Evolutionary conservation across 2,113 vertebrate genomes (phyloP).

Genomic region (Bufo bufo): DNA sequence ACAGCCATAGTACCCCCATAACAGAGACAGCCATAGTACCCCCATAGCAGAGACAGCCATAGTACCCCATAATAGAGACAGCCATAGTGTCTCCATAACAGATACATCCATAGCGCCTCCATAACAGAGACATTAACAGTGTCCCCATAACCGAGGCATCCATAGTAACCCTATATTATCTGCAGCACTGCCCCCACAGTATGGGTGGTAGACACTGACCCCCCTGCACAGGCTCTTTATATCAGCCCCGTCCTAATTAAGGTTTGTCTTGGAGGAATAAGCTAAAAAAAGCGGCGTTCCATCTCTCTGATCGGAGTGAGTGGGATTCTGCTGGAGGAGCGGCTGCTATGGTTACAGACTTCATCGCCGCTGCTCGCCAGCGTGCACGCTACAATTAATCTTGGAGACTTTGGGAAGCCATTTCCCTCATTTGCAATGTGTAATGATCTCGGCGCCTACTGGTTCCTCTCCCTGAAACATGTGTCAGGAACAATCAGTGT

Average conservation of each 20-base stretch:
- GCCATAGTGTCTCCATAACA: too few relatives aligned
- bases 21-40: too few relatives aligned
- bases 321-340: conserved; percentile 31
- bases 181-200: not conserved
- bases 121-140: too few relatives aligned
- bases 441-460: conserved; percentile 29
- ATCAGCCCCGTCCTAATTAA: conserved; percentile 21
- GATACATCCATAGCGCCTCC: too few relatives aligned
- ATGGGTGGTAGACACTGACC: not conserved
- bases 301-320: conserved; percentile 31
- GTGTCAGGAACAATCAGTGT: conserved; percentile 21
- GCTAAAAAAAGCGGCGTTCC: conserved; percentile 39
- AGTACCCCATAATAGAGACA: too few relatives aligned
- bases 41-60: too few relatives aligned
- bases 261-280: conserved; percentile 39
- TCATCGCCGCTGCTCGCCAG: conserved; percentile 4
- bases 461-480: conserved; percentile 21
- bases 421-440: conserved; percentile 28
- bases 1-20: too few relatives aligned
- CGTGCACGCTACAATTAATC: conserved; percentile 33
- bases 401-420: conserved; percentile 21
- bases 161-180: too few relatives aligned
- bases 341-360: conserved; percentile 51
- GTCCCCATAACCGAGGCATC: too few relatives aligned
- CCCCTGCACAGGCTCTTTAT: not conserved